Percentiles rank a stretch among this genome's conserved stretches.
Conservation (phyloP, 2,113 vertebrate genomes). For the Channa maculata region DNA sequence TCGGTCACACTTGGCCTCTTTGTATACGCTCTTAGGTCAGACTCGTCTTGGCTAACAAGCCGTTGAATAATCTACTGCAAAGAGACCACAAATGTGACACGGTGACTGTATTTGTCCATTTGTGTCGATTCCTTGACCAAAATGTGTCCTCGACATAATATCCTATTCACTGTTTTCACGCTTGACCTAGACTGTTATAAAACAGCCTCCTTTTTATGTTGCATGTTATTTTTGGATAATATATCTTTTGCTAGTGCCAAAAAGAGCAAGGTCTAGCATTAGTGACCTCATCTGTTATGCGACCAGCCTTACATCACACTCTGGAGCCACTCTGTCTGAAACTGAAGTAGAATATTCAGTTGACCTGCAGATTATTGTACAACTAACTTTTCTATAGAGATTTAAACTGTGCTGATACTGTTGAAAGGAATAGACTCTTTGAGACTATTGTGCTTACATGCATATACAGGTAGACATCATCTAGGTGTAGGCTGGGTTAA, state of each 20-base stretch:
- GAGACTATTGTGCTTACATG: conserved; percentile 27
- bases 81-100: conserved; percentile 45
- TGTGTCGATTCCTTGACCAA: conserved; percentile 57
- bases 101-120: conserved; percentile 42
- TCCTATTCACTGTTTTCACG: conserved; percentile 43
- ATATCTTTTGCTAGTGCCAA: conserved; percentile 35
- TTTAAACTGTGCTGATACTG: conserved; percentile 38
- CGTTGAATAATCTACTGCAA: conserved; percentile 28
- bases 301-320: conserved; percentile 36
- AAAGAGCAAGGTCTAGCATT: conserved; percentile 32
- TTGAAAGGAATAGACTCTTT: conserved; percentile 38
- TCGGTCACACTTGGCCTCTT: conserved; percentile 68
- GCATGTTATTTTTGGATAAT: conserved; percentile 47
- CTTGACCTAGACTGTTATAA: conserved; percentile 20
- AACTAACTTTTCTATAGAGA: conserved; percentile 40
- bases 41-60: conserved; percentile 34
- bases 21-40: conserved; percentile 49
- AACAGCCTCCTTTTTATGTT: conserved; percentile 38
- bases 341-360: conserved; percentile 51
- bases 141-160: conserved; percentile 19
- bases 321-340: conserved; percentile 55
- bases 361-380: conserved; percentile 43
- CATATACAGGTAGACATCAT: conserved; percentile 44
- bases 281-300: conserved; percentile 61
- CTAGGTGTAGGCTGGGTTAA: conserved; percentile 43